phyloP scores from a whole-genome alignment of 2,113 vertebrate genomes.

The Brachirus orientalis region DNA sequence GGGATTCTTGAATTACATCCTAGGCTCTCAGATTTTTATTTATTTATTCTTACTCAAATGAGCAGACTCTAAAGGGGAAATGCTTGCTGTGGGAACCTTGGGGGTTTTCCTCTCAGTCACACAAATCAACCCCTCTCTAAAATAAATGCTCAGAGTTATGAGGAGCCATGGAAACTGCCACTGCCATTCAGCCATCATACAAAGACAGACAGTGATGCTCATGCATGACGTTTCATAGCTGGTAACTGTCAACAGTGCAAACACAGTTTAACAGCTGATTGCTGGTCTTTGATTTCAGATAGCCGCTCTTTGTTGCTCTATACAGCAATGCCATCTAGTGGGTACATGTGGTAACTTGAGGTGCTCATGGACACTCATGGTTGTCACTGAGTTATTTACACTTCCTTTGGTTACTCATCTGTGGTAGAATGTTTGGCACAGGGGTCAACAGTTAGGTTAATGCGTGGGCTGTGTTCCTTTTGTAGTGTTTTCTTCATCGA shows the following conservation, averaged over 20 bases:
- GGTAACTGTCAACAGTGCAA: slow-evolving; percentile 13
- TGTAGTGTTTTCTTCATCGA: too few relatives aligned
- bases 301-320: slow-evolving; percentile 14
- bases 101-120: slow-evolving; percentile 18
- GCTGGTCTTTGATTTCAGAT: not conserved
- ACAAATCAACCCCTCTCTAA: slow-evolving; percentile 17
- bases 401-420: not conserved
- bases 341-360: not conserved
- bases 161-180: not conserved
- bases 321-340: slow-evolving; percentile 71
- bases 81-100: slow-evolving; percentile 13
- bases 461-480: too few relatives aligned
- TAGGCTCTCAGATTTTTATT: not conserved
- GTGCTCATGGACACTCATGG: not conserved
- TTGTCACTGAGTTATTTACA: slow-evolving; percentile 9
- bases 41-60: not conserved
- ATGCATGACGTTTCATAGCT: slow-evolving; percentile 26
- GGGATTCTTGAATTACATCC: slow-evolving; percentile 20
- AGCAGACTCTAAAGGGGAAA: slow-evolving; percentile 15
- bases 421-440: not conserved
- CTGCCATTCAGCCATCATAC: not conserved
- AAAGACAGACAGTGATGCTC: slow-evolving; percentile 24
- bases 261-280: slow-evolving; percentile 17
- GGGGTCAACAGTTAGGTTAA: slow-evolving; percentile 23
- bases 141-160: too few relatives aligned